Evolutionary conservation across 1,140 invertebrate genomes (phyloP), one percentile per base, ranked within the genome.

Genomic region (Trichonephila inaurata): DNA sequence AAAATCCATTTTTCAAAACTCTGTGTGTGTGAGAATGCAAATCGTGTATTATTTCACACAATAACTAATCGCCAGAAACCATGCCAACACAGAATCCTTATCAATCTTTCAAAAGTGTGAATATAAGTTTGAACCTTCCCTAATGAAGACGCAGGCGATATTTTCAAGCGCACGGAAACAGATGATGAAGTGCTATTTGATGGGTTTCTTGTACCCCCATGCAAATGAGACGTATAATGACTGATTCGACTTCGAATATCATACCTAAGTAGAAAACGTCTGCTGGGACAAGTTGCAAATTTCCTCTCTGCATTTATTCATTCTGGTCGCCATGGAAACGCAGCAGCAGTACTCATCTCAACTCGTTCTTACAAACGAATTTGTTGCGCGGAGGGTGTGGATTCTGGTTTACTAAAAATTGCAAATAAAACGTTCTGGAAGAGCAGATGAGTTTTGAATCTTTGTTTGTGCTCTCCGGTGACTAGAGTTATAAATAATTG

Each of bases 211-310:
- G 3, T 16, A 6, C 62, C 18, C 12, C 16, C 69, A 72, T 72
- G 69, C 69, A 72, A 72, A 72, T 72, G 69, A 72, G 69, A 28
- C 28, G 69, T 28, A 72, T 66, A 66, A 66, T 66, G 64, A 66
- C 64, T n/a, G 64, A 28, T 14, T 16, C 24, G n/a, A 16, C 24
- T 18, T 33, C 24, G 16, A n/a, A 28, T 14, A 16, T 33, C 69
- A 72, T 16, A 24, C 69, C 10, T 16, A 24, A 72, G 24, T 24
- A 72, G 69, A 72, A 24, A 28, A 72, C 24, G 69, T 72, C 69
- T 72, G 69, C 14, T 16, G 28, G 69, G 69, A 72, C 69, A 33
- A 72, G 69, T 72, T 72, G 69, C 24, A 24, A 72, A 72, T 72
- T 72, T 72, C 69, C 14, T 14, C 24, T 12, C 69, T 72, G 69